Percentiles rank a stretch among this genome's conserved stretches.
phyloP scores from a whole-genome alignment of 2,113 vertebrate species.

The Laterallus jamaicensis region DNA sequence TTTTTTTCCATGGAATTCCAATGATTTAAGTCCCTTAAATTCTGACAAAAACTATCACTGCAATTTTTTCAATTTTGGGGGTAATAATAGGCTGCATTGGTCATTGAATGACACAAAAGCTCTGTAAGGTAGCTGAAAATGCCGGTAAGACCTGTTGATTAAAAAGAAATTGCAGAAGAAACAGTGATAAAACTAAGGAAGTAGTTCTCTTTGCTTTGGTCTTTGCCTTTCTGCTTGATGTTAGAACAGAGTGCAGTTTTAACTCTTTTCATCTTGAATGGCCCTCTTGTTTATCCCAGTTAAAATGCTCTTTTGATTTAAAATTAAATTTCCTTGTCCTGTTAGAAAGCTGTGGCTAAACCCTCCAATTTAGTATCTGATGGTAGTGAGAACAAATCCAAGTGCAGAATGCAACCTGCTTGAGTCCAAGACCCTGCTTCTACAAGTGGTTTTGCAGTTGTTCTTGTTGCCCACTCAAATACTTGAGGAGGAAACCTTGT shows the following conservation, averaged over 20 bases:
- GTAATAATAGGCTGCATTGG: not conserved
- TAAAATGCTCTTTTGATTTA: not conserved
- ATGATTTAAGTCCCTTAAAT: not conserved
- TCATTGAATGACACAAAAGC: not conserved
- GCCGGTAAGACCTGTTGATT: not conserved
- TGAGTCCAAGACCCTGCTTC: not conserved
- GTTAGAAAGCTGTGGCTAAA: not conserved
- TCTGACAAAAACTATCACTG: not conserved
- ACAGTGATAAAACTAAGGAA: not conserved
- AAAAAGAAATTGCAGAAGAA: not conserved
- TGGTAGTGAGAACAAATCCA: not conserved
- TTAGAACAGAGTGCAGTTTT: not conserved
- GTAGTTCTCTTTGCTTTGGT: not conserved
- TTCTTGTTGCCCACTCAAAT: not conserved
- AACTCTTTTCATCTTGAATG: not conserved
- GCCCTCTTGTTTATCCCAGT: not conserved
- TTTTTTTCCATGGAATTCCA: not conserved
- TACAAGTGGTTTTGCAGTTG: not conserved
- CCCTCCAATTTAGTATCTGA: not conserved
- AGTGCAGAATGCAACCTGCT: not conserved
- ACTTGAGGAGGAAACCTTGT: not conserved
- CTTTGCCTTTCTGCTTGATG: not conserved
- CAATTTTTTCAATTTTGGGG: not conserved
- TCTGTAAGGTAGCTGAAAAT: not conserved
- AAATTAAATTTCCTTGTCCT: not conserved